Conservation (phyloP, 2,797 vertebrate species). For the Antennarius maculatus region DNA sequence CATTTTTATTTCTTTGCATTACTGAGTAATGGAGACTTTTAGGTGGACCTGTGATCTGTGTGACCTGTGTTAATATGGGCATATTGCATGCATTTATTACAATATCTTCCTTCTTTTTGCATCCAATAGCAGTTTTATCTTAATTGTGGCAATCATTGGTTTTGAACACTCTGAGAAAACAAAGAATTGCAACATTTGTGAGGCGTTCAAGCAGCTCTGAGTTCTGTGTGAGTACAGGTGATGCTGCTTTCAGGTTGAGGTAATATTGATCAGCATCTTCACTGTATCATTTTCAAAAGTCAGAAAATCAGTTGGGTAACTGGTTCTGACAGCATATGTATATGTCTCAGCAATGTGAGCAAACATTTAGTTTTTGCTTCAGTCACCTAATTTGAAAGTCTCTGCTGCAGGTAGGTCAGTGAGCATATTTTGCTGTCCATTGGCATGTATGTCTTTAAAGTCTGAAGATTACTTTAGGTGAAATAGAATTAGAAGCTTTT, state of each 20-base stretch:
- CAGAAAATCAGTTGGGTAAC: constrained; percentile 67
- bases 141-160: not conserved
- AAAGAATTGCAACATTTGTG: constrained; percentile 1
- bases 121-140: not conserved
- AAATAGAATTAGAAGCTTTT: constrained; percentile 52
- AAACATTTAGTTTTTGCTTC: constrained; percentile 86
- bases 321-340: constrained; percentile 63
- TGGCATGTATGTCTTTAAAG: constrained; percentile 65
- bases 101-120: not conserved
- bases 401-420: constrained; percentile 59
- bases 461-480: constrained; percentile 69
- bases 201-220: constrained; percentile 5
- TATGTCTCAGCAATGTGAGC: constrained; percentile 71
- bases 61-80: not conserved
- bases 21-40: not conserved
- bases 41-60: constrained; percentile 12
- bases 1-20: not conserved
- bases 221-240: constrained; percentile 3
- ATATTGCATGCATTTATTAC: constrained; percentile 1
- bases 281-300: constrained; percentile 79
- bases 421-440: constrained; percentile 64
- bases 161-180: constrained; percentile 11
- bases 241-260: constrained; percentile 27
- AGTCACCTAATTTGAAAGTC: constrained; percentile 80
- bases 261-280: constrained; percentile 68